These are phyloP conservation scores for Lagopus muta DNA, from an alignment of 2,113 vertebrate genomes.

Conservation along the genomic window DNA sequence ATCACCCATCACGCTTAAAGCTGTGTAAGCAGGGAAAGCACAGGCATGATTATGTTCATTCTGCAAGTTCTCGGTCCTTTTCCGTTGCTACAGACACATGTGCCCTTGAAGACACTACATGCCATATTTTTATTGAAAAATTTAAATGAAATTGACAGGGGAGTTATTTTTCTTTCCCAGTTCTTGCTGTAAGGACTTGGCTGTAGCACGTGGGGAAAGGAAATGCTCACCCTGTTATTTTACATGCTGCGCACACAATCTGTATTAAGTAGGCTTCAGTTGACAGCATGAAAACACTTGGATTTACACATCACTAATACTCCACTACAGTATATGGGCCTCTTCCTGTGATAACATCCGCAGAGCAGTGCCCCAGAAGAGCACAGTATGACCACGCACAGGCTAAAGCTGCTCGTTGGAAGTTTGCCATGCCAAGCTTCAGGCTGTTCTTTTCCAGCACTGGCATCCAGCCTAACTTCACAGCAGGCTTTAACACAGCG, in stretches of 20 bases:
- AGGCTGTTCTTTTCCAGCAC: background rate
- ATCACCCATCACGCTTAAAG: background rate
- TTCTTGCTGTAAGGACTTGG: background rate
- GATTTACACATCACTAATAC: background rate
- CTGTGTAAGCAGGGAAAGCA: background rate
- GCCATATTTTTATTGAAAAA: background rate
- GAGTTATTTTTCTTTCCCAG: background rate
- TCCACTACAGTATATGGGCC: background rate
- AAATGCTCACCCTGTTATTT: background rate
- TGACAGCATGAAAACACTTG: slow-evolving; percentile 16
- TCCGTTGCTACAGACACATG: background rate
- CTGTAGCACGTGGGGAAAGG: background rate
- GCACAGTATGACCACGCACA: background rate
- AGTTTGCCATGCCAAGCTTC: background rate
- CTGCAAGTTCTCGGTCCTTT: background rate
- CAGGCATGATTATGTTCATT: background rate
- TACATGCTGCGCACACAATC: background rate
- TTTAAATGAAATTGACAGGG: background rate
- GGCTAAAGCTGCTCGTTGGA: background rate
- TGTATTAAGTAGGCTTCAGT: background rate
- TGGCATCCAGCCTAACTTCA: background rate
- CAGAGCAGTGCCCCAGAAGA: background rate
- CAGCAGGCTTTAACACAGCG: slow-evolving; percentile 53
- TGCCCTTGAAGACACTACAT: background rate
- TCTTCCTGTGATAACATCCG: background rate